Percentiles rank a stretch among this genome's conserved stretches.
Conservation (phyloP, 1,140 invertebrate species). For the Ceratina calcarata region DNA sequence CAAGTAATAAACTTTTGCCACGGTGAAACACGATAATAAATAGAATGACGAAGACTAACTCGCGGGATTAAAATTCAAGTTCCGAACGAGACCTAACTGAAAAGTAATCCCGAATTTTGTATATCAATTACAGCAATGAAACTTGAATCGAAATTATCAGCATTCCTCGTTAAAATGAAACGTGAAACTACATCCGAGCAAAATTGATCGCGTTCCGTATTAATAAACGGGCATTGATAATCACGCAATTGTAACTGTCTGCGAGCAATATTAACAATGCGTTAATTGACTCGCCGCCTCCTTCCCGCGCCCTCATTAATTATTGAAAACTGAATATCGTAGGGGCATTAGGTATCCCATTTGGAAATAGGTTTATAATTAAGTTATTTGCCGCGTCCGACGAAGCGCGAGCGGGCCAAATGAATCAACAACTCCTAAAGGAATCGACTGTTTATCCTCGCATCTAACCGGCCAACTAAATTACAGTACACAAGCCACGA, state of each 20-base stretch:
- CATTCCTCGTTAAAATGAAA: too few relatives aligned
- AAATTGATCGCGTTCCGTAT: neutral
- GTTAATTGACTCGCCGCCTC: neutral
- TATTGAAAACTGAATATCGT: neutral
- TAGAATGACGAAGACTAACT: neutral
- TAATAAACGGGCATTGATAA: neutral
- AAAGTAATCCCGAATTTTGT: neutral
- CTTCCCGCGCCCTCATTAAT: conserved; percentile 1
- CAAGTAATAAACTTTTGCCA: neutral
- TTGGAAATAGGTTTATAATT: conserved; percentile 30
- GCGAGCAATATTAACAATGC: neutral
- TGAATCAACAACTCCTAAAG: conserved; percentile 43
- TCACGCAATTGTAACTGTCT: neutral
- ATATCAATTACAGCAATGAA: neutral
- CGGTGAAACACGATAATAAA: neutral
- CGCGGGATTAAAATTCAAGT: neutral
- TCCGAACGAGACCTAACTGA: neutral
- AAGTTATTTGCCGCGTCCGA: conserved; percentile 31
- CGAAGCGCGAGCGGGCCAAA: conserved; percentile 4
- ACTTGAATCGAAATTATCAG: too few relatives aligned
- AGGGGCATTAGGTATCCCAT: neutral
- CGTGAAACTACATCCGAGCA: too few relatives aligned
- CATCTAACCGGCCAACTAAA: conserved; percentile 38
- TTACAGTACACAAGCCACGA: conserved; percentile 29
- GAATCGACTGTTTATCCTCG: conserved; percentile 40